These are phyloP conservation scores for Drosophila lini DNA, from an alignment of 1,140 invertebrate species.

Conservation along the genomic window DNA sequence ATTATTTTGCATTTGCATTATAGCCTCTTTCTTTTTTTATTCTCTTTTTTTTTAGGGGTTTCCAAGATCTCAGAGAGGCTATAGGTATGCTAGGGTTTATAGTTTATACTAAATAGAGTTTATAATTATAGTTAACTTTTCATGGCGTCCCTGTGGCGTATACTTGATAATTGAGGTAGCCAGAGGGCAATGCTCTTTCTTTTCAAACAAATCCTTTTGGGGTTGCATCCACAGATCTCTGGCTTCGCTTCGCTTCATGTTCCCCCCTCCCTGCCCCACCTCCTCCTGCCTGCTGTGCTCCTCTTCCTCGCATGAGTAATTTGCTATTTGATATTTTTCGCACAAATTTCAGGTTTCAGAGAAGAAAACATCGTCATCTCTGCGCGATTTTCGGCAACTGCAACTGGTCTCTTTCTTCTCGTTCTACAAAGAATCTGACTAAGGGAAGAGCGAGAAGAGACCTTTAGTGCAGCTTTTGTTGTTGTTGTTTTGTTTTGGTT, in stretches of 20 bases:
- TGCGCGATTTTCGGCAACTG: slow-evolving; percentile 60
- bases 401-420: slow-evolving; percentile 19
- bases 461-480: slow-evolving; percentile 52
- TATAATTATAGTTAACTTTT: background rate
- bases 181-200: background rate
- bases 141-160: slow-evolving; percentile 15
- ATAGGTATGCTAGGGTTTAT: background rate
- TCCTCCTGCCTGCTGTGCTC: slow-evolving; percentile 7
- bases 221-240: background rate
- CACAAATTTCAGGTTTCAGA: slow-evolving; percentile 38
- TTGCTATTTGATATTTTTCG: slow-evolving; percentile 78
- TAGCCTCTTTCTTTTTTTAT: background rate
- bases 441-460: slow-evolving; percentile 8
- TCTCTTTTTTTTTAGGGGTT: background rate
- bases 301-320: slow-evolving; percentile 68
- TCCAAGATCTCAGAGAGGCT: background rate
- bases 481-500: slow-evolving; percentile 66
- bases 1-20: slow-evolving; percentile 77
- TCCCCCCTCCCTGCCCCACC: background rate
- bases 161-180: slow-evolving; percentile 24
- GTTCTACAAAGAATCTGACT: slow-evolving; percentile 35
- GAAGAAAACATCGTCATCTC: slow-evolving; percentile 25
- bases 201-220: background rate
- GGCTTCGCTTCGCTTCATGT: background rate
- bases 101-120: too few relatives aligned